Base-by-base conservation (phyloP, 2,888 invertebrate genomes). In the Choristoneura rosaceana region DNA sequence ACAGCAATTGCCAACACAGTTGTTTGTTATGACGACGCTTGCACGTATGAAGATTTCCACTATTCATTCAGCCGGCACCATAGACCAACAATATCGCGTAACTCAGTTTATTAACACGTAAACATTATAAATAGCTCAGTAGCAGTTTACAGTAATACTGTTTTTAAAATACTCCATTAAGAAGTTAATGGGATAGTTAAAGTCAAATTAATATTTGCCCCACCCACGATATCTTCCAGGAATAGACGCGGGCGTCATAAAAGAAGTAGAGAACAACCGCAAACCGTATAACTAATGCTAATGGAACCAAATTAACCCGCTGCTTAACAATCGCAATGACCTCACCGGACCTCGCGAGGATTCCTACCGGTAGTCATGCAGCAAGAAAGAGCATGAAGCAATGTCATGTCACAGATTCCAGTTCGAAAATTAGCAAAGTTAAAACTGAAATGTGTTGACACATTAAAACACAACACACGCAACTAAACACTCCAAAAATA, bases 201-300 rank as follows among this genome's bases (percentile, higher is more conserved):
- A 85, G 78, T 79, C 77, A 70, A 81, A 81, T 83, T 83, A 84
- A 79, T 83, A 80, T 85, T 84, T 83, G 84, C 82, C 81, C 88
- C 89, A 88, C 90, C 89, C 89, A 91, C 90, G 84, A 78, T 80
- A 79, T 78, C 81, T 81, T 82, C 84, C 85, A 81, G 81, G 86
- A 91, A 91, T 91, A 92, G 87, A 85, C 73, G 74, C 79, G 76
- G 79, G 76, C 88, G 88, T 88, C 90, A 86, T 88, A 89, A 89
- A 87, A 84, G 78, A 78, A 81, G 78, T 84, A 80, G 80, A 81
- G 80, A 87, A 89, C 84, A 86, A 88, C 87, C 86, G 82, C 87
- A 84, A 86, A 83, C 80, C 80, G 79, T 80, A 82, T 79, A 87
- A 88, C 84, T 80, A 75, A 83, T 83, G 81, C 83, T 87, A 90